Base-by-base conservation (phyloP, 2,113 vertebrate species). In the Clarias batrachus region DNA sequence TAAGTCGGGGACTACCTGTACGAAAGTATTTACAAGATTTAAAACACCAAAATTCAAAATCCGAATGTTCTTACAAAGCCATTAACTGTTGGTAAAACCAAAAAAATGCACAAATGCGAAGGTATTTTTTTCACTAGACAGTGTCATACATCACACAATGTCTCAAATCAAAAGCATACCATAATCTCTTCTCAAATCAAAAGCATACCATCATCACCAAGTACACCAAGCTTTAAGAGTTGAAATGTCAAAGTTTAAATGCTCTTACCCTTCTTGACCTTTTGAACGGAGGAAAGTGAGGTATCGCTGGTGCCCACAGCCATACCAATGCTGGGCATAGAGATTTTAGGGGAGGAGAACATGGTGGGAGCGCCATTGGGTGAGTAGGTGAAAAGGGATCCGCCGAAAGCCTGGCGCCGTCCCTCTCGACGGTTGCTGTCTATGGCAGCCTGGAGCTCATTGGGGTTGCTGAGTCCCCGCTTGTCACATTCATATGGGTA, bases 401-500 rank as follows among this genome's bases (percentile, higher is more conserved):
- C 94, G 1, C 98, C 96, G 0, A 99, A 99, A 88, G 96, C 94
- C 89, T 99, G 97, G 48, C 98, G 95, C 9, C 98, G 96, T 19
- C 98, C 97, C 90, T 99, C 98, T 1, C 97, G 91, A 6, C 97
- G 94, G 92, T 99, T 99, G 91, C 97, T 99, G 94, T 99, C 97
- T 5, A 99, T 99, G 92, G 98, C 98, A 0, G 96, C 97, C 94
- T 99, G 97, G 85, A 99, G 96, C 92, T 99, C 98, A 0, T 96
- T 99, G 91, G 98, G 97, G 94, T 96, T 99, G 94, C 97, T 99
- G 86, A 99, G 95, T 37, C 96, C 95, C 0, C 97, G 94, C 91
- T 98, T 97, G 91, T 99, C 97, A 93, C 98, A 99, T 95, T 99
- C 97, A 4, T 99, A 99, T 27, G 97, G 97, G 87, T 99, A 99